A percentile compares a stretch with the other conserved stretches of the same genome.
phyloP scores from a whole-genome alignment of 2,888 invertebrate species.

The Tenodera sinensis region DNA sequence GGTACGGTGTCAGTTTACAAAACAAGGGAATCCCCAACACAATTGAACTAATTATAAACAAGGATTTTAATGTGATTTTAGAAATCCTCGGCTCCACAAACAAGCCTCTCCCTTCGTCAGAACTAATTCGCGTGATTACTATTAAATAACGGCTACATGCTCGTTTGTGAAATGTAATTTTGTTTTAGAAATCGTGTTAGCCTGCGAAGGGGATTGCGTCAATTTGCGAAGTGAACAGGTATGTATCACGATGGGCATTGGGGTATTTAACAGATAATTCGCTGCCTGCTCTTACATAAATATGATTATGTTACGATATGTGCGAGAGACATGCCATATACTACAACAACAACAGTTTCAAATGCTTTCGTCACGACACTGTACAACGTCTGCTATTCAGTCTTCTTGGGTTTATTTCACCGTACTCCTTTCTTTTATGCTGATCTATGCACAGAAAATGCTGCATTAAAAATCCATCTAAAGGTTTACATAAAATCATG shows the following conservation, averaged over 20 bases:
- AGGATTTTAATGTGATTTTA: conserved; percentile 8
- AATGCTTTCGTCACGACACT: too few species aligned
- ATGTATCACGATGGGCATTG: not conserved
- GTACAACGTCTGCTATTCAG: too few species aligned
- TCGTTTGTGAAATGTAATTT: not conserved
- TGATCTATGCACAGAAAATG: too few species aligned
- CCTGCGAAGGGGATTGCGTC: not conserved
- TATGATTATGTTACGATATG: not conserved
- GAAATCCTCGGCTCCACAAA: not conserved
- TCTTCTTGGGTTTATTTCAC: too few species aligned
- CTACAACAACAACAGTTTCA: too few species aligned
- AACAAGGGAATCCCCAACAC: not conserved
- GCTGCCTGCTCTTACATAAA: not conserved
- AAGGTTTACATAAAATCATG: too few species aligned
- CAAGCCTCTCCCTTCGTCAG: not conserved
- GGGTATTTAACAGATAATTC: not conserved
- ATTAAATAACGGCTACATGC: not conserved
- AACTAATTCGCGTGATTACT: not conserved
- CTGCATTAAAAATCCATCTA: too few species aligned
- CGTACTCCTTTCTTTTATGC: too few species aligned
- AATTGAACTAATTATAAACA: conserved; percentile 9
- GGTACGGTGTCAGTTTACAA: not conserved
- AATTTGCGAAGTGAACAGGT: not conserved
- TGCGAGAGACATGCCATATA: too few species aligned
- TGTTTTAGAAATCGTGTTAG: not conserved